Percentiles rank a stretch among this genome's conserved stretches.
phyloP scores from a whole-genome alignment of 1,140 invertebrate species.

The Schlechtendalia chinensis region DNA sequence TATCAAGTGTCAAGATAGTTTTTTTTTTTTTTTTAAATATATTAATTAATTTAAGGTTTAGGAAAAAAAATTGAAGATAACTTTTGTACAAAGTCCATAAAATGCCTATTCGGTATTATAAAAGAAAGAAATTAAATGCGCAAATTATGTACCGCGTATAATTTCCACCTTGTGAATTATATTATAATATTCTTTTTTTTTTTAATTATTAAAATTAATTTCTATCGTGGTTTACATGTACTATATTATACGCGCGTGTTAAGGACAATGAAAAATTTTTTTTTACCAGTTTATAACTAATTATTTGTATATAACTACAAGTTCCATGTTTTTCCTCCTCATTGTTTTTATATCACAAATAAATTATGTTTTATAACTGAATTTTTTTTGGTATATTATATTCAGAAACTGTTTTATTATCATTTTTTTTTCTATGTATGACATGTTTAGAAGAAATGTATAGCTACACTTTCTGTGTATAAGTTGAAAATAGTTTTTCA shows the following conservation, averaged over 20 bases:
- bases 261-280: conserved; percentile 48
- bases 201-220: conserved; percentile 43
- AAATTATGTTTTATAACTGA: conserved; percentile 45
- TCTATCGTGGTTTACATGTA: conserved; percentile 46
- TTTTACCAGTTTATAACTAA: conserved; percentile 47
- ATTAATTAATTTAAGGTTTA: conserved; percentile 50
- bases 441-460: conserved; percentile 15
- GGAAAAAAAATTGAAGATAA: conserved; percentile 46
- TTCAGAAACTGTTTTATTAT: conserved; percentile 33
- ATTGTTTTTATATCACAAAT: conserved; percentile 49
- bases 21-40: conserved; percentile 33
- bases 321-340: conserved; percentile 45
- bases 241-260: conserved; percentile 48
- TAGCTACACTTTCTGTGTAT: conserved; percentile 15
- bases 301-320: conserved; percentile 49
- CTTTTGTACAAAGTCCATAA: conserved; percentile 42
- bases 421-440: conserved; percentile 1
- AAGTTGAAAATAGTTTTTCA: conserved; percentile 41
- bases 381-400: conserved; percentile 36
- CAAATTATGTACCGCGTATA: conserved; percentile 36
- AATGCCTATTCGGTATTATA: conserved; percentile 43
- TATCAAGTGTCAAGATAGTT: conserved; percentile 50
- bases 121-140: conserved; percentile 33
- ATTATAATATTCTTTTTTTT: conserved; percentile 22
- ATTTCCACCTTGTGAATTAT: conserved; percentile 49